Evolutionary conservation across 2,113 vertebrate genomes (phyloP), one percentile per base, ranked within the genome.

Genomic region (Strix uralensis): DNA sequence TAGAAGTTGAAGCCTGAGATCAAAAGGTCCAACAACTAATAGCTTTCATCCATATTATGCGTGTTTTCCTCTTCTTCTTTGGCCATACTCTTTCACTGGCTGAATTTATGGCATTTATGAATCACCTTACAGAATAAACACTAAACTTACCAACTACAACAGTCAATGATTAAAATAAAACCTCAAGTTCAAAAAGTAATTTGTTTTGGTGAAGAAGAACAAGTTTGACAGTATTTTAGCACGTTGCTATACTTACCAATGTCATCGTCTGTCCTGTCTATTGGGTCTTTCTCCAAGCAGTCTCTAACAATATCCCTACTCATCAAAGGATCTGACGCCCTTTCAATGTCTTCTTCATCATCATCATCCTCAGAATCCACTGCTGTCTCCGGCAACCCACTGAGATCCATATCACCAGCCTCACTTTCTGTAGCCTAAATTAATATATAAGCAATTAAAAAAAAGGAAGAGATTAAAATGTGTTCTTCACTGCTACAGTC

Each of bases 291-390:
- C 97, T 99, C 99, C 95, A 99, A 98, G 86, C 99, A 99, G 97
- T 99, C 99, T 91, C 99, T 98, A 85, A 99, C 99, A 36, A 99
- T 99, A 97, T 99, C 99, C 59, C 99, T 98, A 78, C 99, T 99
- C 99, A 99, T 99, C 87, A 99, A 98, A 73, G 99, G 99, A 93
- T 99, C 99, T 0, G 99, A 99, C 14, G 99, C 99, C 66, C 99
- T 98, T 95, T 99, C 99, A 86, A 99, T 99, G 92, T 99, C 99
- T 98, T 99, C 99, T 95, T 99, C 99, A 40, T 99, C 99, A 2
- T 99, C 99, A 5, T 99, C 99, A 67, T 99, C 99, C 94, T 99
- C 99, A 2, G 99, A 99, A 98, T 99, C 99, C 40, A 99, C 99
- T 42, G 99, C 99, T n/a, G 99, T 99, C 97, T 99, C 99, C 13